Conservation (phyloP, 2,113 vertebrate genomes). For the Pongo pygmaeus region DNA sequence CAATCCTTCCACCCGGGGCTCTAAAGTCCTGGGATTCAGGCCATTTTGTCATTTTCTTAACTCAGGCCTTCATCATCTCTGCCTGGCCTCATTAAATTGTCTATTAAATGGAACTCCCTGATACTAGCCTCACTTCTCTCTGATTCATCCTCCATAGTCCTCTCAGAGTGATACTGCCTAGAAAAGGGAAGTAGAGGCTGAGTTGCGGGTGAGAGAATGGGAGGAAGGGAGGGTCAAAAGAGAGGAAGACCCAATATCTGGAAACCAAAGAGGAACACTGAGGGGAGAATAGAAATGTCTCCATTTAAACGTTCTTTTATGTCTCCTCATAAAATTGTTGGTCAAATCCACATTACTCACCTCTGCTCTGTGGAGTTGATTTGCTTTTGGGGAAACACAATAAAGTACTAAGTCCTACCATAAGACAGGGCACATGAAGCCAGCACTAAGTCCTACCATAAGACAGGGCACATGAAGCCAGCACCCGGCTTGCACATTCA, state of each 20-base stretch:
- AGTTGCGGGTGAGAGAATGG: neutral
- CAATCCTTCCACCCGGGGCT: too few relatives aligned
- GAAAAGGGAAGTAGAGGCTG: neutral
- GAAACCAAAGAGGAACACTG: neutral
- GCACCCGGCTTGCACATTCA: neutral
- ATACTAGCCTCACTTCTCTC: neutral
- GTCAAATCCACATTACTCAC: neutral
- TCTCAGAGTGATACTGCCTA: neutral
- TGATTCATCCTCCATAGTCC: neutral
- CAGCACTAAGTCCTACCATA: neutral
- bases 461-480: neutral
- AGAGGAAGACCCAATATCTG: neutral
- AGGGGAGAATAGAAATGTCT: neutral
- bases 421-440: neutral
- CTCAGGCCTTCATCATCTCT: neutral
- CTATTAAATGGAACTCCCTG: neutral
- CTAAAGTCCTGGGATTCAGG: too few relatives aligned
- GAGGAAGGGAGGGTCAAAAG: neutral
- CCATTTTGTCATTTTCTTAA: slow-evolving; percentile 24
- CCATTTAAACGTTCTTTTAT: neutral
- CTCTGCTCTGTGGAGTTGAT: neutral
- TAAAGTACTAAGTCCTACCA: neutral
- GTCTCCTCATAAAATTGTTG: neutral
- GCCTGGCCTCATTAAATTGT: neutral
- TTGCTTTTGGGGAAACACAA: slow-evolving; percentile 11